A percentile compares a stretch with the other conserved stretches of the same genome.
phyloP scores from a whole-genome alignment of 2,113 vertebrate genomes.

The Sinocyclocheilus maitianheensis region DNA sequence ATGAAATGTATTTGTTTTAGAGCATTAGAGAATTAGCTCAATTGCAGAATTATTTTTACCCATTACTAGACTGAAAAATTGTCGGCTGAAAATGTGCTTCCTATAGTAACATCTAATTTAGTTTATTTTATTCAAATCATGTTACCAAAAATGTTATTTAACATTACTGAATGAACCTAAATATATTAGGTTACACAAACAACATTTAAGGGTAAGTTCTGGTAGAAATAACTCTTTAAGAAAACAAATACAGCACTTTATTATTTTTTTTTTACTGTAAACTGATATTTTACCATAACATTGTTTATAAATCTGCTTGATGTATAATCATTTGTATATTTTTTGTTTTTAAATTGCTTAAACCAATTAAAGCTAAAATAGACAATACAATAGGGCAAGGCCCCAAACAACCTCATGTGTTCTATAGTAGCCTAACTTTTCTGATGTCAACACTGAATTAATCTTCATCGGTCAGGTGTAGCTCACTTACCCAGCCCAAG shows the following conservation, averaged over 20 bases:
- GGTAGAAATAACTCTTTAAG: neutral
- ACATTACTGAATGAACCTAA: neutral
- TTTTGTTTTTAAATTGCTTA: too few species aligned
- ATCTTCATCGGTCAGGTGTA: neutral
- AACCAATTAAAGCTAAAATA: neutral
- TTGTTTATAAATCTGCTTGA: neutral
- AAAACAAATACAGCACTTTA: neutral
- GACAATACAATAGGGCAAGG: neutral
- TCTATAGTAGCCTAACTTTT: neutral
- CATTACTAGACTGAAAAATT: neutral
- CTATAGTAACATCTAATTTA: neutral
- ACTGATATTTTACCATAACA: neutral
- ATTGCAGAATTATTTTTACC: neutral
- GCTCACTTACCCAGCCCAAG: slow-evolving; percentile 88
- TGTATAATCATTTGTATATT: neutral
- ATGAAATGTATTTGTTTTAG: too few species aligned
- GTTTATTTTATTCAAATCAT: neutral
- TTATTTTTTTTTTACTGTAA: too few species aligned
- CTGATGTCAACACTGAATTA: neutral
- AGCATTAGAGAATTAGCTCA: too few species aligned
- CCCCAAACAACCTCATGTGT: neutral
- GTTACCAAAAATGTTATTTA: neutral
- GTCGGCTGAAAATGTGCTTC: neutral
- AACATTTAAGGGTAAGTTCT: neutral
- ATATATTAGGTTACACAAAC: too few species aligned